phyloP scores from a whole-genome alignment of 2,797 vertebrate species.

The Prunella strophiata region DNA sequence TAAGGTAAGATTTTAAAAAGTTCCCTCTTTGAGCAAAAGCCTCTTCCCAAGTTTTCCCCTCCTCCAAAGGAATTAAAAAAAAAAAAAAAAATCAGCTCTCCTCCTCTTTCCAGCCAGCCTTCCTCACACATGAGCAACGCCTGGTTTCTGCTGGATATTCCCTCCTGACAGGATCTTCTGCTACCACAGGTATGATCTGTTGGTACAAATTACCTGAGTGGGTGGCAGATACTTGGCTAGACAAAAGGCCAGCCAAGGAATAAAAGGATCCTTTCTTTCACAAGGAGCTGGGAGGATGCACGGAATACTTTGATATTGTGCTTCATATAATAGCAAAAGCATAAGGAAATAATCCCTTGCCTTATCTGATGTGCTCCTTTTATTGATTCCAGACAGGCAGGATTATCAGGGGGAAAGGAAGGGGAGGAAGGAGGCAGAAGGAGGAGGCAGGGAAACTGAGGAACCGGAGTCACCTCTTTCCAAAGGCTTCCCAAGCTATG shows the following conservation, averaged over 20 bases:
- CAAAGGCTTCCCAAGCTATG: not conserved
- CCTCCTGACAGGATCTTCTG: slow-evolving; percentile 21
- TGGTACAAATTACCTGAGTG: slow-evolving; percentile 26
- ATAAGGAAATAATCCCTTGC: not conserved
- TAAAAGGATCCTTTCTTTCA: slow-evolving; percentile 12
- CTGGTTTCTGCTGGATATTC: slow-evolving; percentile 3
- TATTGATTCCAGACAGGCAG: not conserved
- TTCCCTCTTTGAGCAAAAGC: not conserved
- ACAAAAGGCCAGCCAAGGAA: slow-evolving; percentile 7
- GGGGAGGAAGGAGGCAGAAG: not conserved
- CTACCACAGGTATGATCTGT: not conserved
- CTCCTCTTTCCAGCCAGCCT: not conserved
- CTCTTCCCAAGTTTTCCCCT: not conserved
- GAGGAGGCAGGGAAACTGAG: not conserved
- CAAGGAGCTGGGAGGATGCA: not conserved
- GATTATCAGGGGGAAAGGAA: not conserved
- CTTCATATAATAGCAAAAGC: not conserved
- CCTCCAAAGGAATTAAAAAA: not conserved
- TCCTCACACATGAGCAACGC: not conserved
- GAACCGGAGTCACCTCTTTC: not conserved
- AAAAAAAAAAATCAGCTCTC: not conserved
- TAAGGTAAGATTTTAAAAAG: not conserved
- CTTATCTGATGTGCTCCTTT: not conserved
- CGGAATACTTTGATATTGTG: not conserved
- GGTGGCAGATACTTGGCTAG: not conserved